Base-by-base conservation (phyloP, 2,888 invertebrate species). In the Calameuta filiformis region DNA sequence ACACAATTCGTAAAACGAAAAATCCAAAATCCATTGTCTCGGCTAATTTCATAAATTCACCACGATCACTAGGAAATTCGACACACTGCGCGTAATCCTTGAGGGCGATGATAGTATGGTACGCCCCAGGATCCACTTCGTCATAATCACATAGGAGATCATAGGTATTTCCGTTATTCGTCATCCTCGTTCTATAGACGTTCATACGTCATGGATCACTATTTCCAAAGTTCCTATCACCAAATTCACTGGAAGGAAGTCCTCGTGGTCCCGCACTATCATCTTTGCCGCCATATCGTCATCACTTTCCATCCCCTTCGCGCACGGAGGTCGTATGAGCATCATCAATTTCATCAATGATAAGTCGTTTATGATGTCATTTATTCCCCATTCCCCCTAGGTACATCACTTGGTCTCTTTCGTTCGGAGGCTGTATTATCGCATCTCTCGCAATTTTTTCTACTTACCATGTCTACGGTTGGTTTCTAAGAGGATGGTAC, bases 391-490 rank as follows among this genome's bases (percentile, higher is more conserved):
- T 23, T 23, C 56, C 56, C 56, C 56, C 56, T 1, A 23, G 56
- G 56, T 56, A 56, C 56, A 23, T 23, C 56, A 23, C 56, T 56
- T 56, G 6, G 56, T 56, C 23, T 56, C 56, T 56, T 56, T 56
- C 23, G 23, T 56, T 56, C 56, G 56, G 23, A 15, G 23, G 56
- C 56, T 56, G 23, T 56, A 9, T 56, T 56, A 56, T 56, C 56
- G 23, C 56, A 56, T 56, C 56, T 56, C 56, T 56, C 56, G 23
- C 23, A 56, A 56, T 56, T 56, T 56, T 56, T 76, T 76, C 76
- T 89, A 89, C 89, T 90, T 90, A 90, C 90, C 90, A 90, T 90
- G 81, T 80, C 85, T 88, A 86, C 84, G 83, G 86, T 87, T 86
- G 87, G 85, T 88, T 87, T 87, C 84, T 86, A 83, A 84, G 84